Conservation (phyloP, 35 echinoderm and acorn worm species). For the Apostichopus californicus region DNA sequence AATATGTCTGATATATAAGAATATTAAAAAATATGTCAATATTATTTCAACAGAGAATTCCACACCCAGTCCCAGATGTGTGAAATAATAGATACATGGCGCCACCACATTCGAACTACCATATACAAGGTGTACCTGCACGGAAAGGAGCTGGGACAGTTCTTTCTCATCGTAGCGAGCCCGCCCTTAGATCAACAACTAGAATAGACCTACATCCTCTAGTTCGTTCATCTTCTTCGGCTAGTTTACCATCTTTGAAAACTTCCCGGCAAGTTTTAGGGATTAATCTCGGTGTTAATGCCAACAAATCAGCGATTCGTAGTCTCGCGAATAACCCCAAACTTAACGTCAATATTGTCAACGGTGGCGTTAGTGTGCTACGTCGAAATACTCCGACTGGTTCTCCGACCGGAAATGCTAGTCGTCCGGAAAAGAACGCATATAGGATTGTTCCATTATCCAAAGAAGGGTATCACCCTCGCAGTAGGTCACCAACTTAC, state of each 20-base stretch:
- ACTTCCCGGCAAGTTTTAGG: neutral
- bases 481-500: constrained; percentile 50
- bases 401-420: neutral
- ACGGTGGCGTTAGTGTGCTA: neutral
- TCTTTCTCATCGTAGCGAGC: constrained; percentile 18
- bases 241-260: neutral
- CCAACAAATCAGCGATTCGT: neutral
- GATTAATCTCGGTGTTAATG: neutral
- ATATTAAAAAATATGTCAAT: no score
- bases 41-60: neutral
- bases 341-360: neutral
- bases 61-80: neutral
- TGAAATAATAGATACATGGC: neutral
- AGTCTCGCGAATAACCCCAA: constrained; percentile 51
- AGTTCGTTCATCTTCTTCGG: neutral
- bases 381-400: neutral
- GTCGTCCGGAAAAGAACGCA: neutral
- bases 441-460: neutral
- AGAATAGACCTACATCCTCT: neutral
- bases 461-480: constrained; percentile 24
- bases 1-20: no score
- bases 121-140: neutral
- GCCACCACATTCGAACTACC: neutral
- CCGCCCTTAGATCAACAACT: neutral
- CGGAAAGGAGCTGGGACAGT: neutral